phyloP scores from a whole-genome alignment of 2,888 invertebrate genomes.

The Thereva nobilitata region DNA sequence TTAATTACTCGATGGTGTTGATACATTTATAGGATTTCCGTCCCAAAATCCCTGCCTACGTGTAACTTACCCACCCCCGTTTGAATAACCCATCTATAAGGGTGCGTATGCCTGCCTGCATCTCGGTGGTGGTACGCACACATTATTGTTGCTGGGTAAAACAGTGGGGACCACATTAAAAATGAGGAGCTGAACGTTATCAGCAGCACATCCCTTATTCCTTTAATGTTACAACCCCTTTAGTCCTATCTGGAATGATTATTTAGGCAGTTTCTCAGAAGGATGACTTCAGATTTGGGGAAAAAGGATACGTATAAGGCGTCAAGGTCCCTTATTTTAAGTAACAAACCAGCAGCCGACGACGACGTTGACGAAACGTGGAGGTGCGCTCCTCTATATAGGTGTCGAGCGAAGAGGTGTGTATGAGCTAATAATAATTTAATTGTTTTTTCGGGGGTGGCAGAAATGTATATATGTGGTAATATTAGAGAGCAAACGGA shows the following conservation, averaged over 20 bases:
- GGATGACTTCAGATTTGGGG: slow-evolving; percentile 14
- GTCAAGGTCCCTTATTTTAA: neutral
- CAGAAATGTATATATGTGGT: too few relatives aligned
- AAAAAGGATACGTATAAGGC: slow-evolving; percentile 2
- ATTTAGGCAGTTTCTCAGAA: slow-evolving; percentile 20
- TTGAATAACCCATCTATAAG: neutral
- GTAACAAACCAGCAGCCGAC: too few relatives aligned
- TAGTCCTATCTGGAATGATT: slow-evolving; percentile 16
- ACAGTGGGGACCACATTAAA: too few relatives aligned
- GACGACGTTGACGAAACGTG: too few relatives aligned
- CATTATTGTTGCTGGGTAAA: too few relatives aligned
- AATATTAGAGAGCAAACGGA: too few relatives aligned
- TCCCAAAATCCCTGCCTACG: neutral
- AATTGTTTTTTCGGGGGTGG: too few relatives aligned
- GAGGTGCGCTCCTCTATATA: too few relatives aligned
- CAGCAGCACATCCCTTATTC: slow-evolving; percentile 11
- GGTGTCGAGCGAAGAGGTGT: too few relatives aligned
- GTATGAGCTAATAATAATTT: too few relatives aligned
- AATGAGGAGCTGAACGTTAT: neutral
- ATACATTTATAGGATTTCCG: slow-evolving; percentile 13
- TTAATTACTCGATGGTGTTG: slow-evolving; percentile 40
- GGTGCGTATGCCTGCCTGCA: too few relatives aligned
- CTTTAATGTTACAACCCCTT: slow-evolving; percentile 18
- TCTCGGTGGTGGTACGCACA: too few relatives aligned
- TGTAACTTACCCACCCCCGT: neutral